These are phyloP conservation scores for Nerophis lumbriciformis DNA, from an alignment of 2,113 vertebrate species.

Conservation along the genomic window DNA sequence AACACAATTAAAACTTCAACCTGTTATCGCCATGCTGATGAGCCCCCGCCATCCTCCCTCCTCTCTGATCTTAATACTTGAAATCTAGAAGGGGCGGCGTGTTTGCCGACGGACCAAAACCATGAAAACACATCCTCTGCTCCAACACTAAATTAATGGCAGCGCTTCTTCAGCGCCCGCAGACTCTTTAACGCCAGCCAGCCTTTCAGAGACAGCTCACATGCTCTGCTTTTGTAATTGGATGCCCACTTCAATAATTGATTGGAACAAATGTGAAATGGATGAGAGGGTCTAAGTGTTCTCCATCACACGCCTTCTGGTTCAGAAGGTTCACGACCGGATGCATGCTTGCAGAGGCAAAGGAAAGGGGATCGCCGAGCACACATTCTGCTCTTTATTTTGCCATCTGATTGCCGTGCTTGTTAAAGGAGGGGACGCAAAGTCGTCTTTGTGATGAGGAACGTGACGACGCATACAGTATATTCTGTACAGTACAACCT, in stretches of 20 bases:
- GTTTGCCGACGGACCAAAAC: slow-evolving; percentile 53
- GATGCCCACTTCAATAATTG: slow-evolving; percentile 81
- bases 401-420: slow-evolving; percentile 34
- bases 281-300: slow-evolving; percentile 77
- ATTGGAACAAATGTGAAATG: slow-evolving; percentile 81
- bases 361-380: slow-evolving; percentile 36
- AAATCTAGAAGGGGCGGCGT: slow-evolving; percentile 61
- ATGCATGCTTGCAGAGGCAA: slow-evolving; percentile 27
- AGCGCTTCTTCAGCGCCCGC: slow-evolving; percentile 71
- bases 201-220: slow-evolving; percentile 71
- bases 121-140: slow-evolving; percentile 64
- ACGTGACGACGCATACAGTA: too few relatives aligned
- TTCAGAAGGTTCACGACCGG: slow-evolving; percentile 62
- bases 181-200: slow-evolving; percentile 69
- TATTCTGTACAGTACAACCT: too few relatives aligned
- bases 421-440: slow-evolving; percentile 16
- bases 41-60: slow-evolving; percentile 1
- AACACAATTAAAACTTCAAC: slow-evolving; percentile 73
- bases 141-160: slow-evolving; percentile 76
- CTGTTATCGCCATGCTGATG: slow-evolving; percentile 52
- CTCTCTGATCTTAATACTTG: slow-evolving; percentile 62
- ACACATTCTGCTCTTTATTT: slow-evolving; percentile 48
- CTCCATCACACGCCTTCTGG: slow-evolving; percentile 72
- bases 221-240: slow-evolving; percentile 77
- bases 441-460: too few relatives aligned